Evolutionary conservation across 2,888 invertebrate species (phyloP), one percentile per base, ranked within the genome.

Genomic region (Notodonta dromedarius): DNA sequence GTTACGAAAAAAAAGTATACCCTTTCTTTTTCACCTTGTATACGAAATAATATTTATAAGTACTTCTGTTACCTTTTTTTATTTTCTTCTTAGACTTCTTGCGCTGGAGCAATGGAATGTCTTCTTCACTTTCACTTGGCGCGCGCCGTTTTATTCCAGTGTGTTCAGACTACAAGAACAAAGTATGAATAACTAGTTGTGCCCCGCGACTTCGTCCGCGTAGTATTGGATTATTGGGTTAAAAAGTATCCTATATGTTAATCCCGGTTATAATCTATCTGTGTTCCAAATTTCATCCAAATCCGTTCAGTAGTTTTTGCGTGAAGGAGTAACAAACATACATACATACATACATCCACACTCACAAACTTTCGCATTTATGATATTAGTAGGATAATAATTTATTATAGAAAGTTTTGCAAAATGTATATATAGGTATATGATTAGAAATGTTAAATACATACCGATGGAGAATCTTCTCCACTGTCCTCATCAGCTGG

Each of bases 401-500:
- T 51, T 4, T 9, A 16, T 16, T 35, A 35, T 53, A 6, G 51
- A 24, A 51, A 51, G n/a, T n/a, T 13, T 4, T 11, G 11, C 13
- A 11, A 46, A n/a, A 46, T 24, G 24, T 24, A 24, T 24, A 46
- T n/a, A 46, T 5, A 6, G n/a, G n/a, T 5, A 46, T 13, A 46
- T n/a, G 13, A 46, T 46, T n/a, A 4, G 3, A 46, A 13, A 11
- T 46, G n/a, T 46, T 46, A 3, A 46, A n/a, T n/a, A 1, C 90
- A 93, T 94, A 97, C 97, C 94, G 97, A 87, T 73, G 97, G 97
- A 57, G 95, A 82, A 85, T 97, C 97, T 82, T 97, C 97, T 70
- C 97, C 96, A 69, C 95, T 96, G 4, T 95, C 95, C 14, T 94
- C 94, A 78, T 87, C 94, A 53, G 82, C 85, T 14, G 88, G 87